Percentiles rank a stretch among this genome's conserved stretches.
These are phyloP conservation scores for Brienomyrus brachyistius DNA, from an alignment of 2,113 vertebrate species.

Conservation along the genomic window DNA sequence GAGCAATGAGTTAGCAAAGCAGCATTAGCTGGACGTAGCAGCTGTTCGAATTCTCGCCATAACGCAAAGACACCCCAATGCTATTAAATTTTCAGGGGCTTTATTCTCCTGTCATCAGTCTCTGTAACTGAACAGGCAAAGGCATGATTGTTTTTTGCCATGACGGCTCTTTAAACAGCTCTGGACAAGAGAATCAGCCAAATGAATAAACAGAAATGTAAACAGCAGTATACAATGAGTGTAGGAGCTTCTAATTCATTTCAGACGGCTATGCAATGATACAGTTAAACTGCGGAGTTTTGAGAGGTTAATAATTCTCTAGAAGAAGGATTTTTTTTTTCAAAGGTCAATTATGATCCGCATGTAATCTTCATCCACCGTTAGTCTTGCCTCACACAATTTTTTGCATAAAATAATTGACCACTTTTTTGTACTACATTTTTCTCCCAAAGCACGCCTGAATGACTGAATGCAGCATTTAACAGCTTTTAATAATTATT, in stretches of 20 bases:
- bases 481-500: background rate
- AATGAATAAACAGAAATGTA: conserved; percentile 4
- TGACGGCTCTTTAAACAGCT: background rate
- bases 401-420: conserved; percentile 10
- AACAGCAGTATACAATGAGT: background rate
- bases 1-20: background rate
- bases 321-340: background rate
- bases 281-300: background rate
- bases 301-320: background rate
- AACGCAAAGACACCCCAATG: background rate
- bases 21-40: background rate
- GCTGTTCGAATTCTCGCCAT: background rate
- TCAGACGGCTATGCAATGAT: background rate
- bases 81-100: background rate
- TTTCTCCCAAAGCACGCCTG: background rate
- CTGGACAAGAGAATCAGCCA: background rate
- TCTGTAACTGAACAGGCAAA: conserved; percentile 5
- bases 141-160: background rate
- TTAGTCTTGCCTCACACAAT: background rate
- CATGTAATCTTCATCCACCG: background rate
- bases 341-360: background rate
- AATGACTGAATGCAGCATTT: background rate
- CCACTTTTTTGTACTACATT: background rate
- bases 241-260: background rate
- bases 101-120: background rate